Percentiles rank a stretch among this genome's conserved stretches.
These are phyloP conservation scores for Lutjanus campechanus DNA, from an alignment of 2,797 vertebrate species.

Conservation along the genomic window DNA sequence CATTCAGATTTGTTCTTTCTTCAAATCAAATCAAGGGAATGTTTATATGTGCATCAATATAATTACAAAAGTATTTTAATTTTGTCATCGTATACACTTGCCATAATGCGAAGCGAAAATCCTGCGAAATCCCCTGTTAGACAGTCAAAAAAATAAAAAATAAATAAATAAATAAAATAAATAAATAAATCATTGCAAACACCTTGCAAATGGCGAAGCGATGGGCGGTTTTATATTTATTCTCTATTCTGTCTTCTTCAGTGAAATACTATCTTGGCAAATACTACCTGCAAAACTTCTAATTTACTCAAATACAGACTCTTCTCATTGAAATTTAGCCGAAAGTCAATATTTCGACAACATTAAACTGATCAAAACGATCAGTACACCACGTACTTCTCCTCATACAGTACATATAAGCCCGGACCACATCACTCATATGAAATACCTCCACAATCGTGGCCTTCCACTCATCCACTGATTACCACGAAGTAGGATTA, in stretches of 20 bases:
- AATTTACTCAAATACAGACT: constrained; percentile 12
- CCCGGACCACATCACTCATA: constrained; percentile 61
- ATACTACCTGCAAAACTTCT: neutral
- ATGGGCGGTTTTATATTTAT: constrained; percentile 5
- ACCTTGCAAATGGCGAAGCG: neutral
- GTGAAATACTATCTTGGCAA: constrained; percentile 9
- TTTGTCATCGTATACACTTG: neutral
- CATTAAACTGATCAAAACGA: constrained; percentile 17
- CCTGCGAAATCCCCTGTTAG: neutral
- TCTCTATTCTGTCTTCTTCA: neutral
- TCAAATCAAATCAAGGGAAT: neutral
- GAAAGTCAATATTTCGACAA: neutral
- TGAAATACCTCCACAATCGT: constrained; percentile 68
- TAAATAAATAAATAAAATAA: too few species aligned
- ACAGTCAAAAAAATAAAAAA: neutral
- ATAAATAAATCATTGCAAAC: neutral
- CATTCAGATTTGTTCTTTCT: constrained; percentile 8
- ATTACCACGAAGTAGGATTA: constrained; percentile 48
- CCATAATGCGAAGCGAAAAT: constrained; percentile 13
- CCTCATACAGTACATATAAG: constrained; percentile 37
- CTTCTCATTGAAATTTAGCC: neutral
- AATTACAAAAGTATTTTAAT: constrained; percentile 18
- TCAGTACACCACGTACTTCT: constrained; percentile 57
- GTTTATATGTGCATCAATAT: neutral
- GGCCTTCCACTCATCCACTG: constrained; percentile 59